Conservation (phyloP, 2,113 vertebrate species). For the Ploceus nigricollis region DNA sequence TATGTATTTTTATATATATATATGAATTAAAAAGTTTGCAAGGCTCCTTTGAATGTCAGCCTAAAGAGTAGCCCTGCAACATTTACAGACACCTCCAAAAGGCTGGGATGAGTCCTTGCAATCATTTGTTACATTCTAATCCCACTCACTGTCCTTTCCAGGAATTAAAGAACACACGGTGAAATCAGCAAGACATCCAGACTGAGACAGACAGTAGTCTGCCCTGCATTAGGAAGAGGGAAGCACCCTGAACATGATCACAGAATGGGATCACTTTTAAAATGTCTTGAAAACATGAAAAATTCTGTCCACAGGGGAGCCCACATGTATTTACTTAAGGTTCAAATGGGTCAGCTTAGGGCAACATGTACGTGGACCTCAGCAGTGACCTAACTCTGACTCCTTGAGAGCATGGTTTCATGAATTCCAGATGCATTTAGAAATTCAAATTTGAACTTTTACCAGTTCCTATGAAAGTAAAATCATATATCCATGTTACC, state of each 20-base stretch:
- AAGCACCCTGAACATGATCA: background rate
- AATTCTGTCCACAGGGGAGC: background rate
- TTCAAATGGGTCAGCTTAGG: background rate
- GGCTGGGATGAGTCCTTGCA: background rate
- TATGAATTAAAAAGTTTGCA: background rate
- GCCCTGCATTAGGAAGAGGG: background rate
- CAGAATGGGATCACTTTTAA: fast-evolving
- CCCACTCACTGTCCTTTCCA: background rate
- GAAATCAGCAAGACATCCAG: background rate
- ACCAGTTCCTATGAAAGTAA: background rate
- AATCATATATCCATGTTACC: background rate
- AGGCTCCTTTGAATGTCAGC: background rate
- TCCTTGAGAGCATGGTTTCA: background rate
- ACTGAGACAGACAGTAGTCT: background rate
- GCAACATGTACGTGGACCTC: background rate
- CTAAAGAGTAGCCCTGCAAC: background rate
- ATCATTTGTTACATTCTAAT: background rate
- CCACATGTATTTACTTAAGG: background rate
- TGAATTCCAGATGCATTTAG: background rate
- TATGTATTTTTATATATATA: too few relatives aligned
- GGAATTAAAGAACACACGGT: background rate
- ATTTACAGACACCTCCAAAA: background rate
- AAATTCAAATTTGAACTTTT: background rate
- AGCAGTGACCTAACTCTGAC: background rate
- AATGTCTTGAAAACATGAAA: background rate